phyloP scores from a whole-genome alignment of 2,797 vertebrate species.

The Avahi laniger region DNA sequence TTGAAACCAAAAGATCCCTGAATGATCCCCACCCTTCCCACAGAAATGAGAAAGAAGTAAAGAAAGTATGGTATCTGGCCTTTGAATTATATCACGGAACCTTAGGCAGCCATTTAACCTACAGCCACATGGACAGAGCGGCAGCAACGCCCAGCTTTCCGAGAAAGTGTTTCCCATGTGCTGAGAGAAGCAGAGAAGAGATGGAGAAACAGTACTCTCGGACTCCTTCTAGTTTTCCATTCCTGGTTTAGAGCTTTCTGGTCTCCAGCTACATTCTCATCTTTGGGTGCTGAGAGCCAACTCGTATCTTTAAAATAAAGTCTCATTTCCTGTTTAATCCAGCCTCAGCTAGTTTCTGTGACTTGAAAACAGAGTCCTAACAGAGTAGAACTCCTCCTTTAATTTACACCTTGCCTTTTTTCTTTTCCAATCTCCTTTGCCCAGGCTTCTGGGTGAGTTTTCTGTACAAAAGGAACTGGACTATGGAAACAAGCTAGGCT shows the following conservation, averaged over 20 bases:
- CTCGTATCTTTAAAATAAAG: background rate
- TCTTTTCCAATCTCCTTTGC: background rate
- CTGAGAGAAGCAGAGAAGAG: background rate
- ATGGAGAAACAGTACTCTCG: background rate
- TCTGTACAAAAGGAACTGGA: background rate
- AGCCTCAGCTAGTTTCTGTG: background rate
- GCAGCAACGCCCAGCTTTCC: background rate
- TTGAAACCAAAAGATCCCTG: background rate
- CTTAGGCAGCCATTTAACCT: background rate
- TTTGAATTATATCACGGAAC: background rate
- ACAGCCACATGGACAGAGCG: background rate
- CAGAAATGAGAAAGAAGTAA: background rate
- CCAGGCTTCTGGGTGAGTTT: background rate
- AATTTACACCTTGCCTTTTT: background rate
- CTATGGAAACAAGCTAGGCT: background rate
- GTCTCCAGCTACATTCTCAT: background rate
- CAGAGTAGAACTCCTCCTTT: background rate
- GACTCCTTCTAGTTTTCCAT: background rate
- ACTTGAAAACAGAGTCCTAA: background rate
- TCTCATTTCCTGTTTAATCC: constrained; percentile 7
- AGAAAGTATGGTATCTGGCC: background rate
- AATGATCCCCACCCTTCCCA: background rate
- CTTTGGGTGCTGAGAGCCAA: background rate
- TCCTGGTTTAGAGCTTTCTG: background rate
- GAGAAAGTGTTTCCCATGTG: background rate